A percentile compares a stretch with the other conserved stretches of the same genome.
Conservation (phyloP, 1,140 invertebrate species). For the Monomorium pharaonis region DNA sequence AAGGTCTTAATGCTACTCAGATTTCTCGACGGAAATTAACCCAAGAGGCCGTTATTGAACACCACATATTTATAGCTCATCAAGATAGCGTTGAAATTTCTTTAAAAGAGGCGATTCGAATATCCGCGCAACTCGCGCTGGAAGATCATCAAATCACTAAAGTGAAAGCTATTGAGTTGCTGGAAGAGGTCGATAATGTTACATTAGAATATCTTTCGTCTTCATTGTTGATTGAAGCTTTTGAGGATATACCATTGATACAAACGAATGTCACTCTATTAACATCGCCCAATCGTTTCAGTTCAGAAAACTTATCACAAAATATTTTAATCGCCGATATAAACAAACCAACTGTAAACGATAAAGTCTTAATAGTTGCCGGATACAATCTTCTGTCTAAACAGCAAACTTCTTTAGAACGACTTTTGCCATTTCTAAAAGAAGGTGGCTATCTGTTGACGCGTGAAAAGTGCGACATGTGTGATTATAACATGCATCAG, state of each 20-base stretch:
- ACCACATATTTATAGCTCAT: conserved; percentile 89
- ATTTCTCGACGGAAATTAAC: conserved; percentile 89
- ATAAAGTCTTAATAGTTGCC: conserved; percentile 86
- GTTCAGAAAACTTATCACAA: conserved; percentile 83
- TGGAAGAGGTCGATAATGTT: conserved; percentile 85
- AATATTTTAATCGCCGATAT: conserved; percentile 87
- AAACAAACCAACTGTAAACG: conserved; percentile 85
- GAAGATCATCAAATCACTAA: conserved; percentile 90
- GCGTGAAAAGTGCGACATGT: conserved; percentile 77
- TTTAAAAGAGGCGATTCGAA: conserved; percentile 84
- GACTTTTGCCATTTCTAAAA: neutral
- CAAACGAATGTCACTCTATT: conserved; percentile 86
- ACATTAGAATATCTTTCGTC: conserved; percentile 83
- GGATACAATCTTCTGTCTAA: conserved; percentile 76
- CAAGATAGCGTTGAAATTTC: conserved; percentile 68
- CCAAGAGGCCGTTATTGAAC: conserved; percentile 89
- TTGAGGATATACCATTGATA: conserved; percentile 88
- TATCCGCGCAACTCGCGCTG: conserved; percentile 89
- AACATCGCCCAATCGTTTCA: conserved; percentile 76
- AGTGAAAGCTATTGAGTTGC: conserved; percentile 90
- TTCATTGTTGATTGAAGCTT: conserved; percentile 85
- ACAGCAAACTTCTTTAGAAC: conserved; percentile 41
- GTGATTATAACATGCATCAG: conserved; percentile 60
- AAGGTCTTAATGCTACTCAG: conserved; percentile 92
- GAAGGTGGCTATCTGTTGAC: conserved; percentile 84